Base-by-base conservation (phyloP, 2,888 invertebrate species). In the Tetropium fuscum region DNA sequence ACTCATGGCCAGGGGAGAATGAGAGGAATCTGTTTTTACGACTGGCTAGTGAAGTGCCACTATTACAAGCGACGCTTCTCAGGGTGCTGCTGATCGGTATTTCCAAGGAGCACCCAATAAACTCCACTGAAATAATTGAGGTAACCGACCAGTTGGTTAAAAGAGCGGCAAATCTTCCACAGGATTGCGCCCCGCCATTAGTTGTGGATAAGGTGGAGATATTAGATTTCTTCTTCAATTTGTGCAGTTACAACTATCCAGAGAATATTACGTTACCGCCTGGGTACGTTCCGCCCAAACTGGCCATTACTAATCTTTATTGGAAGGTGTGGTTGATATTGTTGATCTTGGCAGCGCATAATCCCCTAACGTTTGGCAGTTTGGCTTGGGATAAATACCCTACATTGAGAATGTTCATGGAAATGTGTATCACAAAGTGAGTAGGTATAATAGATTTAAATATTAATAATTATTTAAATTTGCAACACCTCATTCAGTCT, bases 321-420 rank as follows among this genome's bases (percentile, higher is more conserved):
- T 98, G 98, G 98, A 96, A 96, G 82, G 92, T 92, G 13, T 97
- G 97, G 97, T 84, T 88, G 30, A 89, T 95, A 75, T 84, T 98
- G 69, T 82, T 95, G 34, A 92, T 97, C 82, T 83, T 98, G 65
- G 91, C 94, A 10, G 95, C 97, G 0, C 97, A 97, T 82, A 98
- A 97, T 86, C 96, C 98, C 0, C 83, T 87, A 0, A 88, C 89
- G 8, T 93, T 97, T 82, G 97, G 97, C 7, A 88, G 89, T 66
- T 84, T 91, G 53, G 94, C 93, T 25, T 97, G 97, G 90, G 88
- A 90, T 72, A 90, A 91, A 69, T 98, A 97, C 83, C 95, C 97
- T 11, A 97, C 93, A 44, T 86, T 98, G 66, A 86, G 93, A 63
- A 90, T 91, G 73, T 85, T 98, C 66, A 96, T 98, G 87, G 97